Conservation (phyloP, 2,797 vertebrate species). For the Todus mexicanus region DNA sequence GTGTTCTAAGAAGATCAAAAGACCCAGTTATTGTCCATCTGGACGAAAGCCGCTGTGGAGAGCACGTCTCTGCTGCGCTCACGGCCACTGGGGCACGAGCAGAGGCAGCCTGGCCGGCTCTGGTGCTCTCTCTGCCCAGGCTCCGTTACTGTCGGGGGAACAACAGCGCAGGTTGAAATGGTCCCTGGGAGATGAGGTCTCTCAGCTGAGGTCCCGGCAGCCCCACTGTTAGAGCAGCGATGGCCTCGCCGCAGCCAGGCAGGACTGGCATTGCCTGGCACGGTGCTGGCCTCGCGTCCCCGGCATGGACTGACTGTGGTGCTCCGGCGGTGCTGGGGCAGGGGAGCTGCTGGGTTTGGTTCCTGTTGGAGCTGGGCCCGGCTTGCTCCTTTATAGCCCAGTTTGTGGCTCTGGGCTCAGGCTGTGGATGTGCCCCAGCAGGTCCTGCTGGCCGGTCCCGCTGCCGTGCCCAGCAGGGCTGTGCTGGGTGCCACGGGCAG, state of each 20-base stretch:
- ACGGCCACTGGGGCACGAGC: neutral
- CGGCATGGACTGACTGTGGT: neutral
- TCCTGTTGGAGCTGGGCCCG: neutral
- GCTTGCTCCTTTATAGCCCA: neutral
- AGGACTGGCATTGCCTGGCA: neutral
- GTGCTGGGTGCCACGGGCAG: neutral
- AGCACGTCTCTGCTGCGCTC: neutral
- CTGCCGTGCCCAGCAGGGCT: neutral
- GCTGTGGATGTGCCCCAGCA: neutral
- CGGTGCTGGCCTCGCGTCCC: neutral
- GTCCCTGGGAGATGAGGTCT: neutral
- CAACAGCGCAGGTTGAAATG: neutral
- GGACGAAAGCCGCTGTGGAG: neutral
- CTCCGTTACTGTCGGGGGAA: neutral
- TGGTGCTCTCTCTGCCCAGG: neutral
- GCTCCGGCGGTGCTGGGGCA: neutral
- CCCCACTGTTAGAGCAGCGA: rapidly evolving
- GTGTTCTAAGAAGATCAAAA: neutral
- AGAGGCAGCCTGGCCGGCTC: neutral
- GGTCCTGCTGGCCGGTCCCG: neutral
- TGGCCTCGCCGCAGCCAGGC: rapidly evolving
- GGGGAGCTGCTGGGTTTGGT: neutral
- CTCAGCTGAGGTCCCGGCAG: neutral
- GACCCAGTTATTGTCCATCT: neutral
- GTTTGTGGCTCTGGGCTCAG: neutral